Conservation (phyloP, 2,113 vertebrate genomes). For the Solenodon paradoxus region DNA sequence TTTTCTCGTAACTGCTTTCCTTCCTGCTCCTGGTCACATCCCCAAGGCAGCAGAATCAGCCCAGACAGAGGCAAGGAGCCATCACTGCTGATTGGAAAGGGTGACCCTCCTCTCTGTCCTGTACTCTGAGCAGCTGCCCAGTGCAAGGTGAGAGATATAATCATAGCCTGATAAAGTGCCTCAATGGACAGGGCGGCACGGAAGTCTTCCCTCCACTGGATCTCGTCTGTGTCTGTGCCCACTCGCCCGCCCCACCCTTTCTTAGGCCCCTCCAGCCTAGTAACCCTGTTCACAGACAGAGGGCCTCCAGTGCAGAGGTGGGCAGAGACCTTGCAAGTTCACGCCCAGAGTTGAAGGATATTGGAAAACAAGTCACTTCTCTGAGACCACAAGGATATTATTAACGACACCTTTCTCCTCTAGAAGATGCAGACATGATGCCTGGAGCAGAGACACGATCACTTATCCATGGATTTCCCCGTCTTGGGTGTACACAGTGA, state of each 20-base stretch:
- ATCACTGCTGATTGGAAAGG: rapidly evolving
- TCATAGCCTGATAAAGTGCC: background rate
- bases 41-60: rapidly evolving
- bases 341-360: background rate
- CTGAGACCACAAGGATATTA: too few species aligned
- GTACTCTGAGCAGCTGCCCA: background rate
- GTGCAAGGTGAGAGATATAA: background rate
- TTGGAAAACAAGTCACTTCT: background rate
- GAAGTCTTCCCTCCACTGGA: too few species aligned
- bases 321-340: background rate
- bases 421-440: rapidly evolving
- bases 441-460: background rate
- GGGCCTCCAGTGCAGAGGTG: rapidly evolving
- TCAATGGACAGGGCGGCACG: too few species aligned
- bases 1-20: rapidly evolving
- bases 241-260: too few species aligned
- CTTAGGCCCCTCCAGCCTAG: too few species aligned
- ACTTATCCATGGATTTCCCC: background rate
- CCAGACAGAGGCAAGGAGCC: rapidly evolving
- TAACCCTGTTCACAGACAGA: too few species aligned
- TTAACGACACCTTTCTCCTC: background rate
- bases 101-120: rapidly evolving
- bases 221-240: too few species aligned
- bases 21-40: background rate
- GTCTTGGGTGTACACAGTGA: rapidly evolving